A percentile compares a stretch with the other conserved stretches of the same genome.
phyloP scores from a whole-genome alignment of 2,888 invertebrate species.

The Stenichneumon culpator region DNA sequence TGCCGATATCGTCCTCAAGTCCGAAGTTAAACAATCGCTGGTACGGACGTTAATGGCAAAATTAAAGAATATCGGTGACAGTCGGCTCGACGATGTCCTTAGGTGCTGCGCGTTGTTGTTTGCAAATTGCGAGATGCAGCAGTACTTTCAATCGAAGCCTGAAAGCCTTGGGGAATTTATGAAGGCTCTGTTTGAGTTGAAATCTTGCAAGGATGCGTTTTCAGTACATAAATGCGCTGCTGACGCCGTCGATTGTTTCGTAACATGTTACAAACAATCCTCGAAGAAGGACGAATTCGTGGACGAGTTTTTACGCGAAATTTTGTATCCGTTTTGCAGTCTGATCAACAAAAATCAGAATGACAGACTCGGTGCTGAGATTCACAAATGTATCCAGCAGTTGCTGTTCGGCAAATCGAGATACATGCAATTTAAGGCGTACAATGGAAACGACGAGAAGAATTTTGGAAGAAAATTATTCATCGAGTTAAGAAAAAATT shows the following conservation, averaged over 20 bases:
- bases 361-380: conserved; percentile 73
- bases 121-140: conserved; percentile 70
- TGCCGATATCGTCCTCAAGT: conserved; percentile 67
- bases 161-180: conserved; percentile 68
- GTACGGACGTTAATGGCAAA: conserved; percentile 69
- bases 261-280: conserved; percentile 74
- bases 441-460: conserved; percentile 50
- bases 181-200: conserved; percentile 38
- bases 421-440: conserved; percentile 60
- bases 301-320: conserved; percentile 72
- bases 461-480: conserved; percentile 67
- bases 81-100: conserved; percentile 63
- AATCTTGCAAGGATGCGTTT: neutral
- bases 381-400: conserved; percentile 77
- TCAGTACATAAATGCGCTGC: conserved; percentile 56
- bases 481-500: conserved; percentile 67
- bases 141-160: conserved; percentile 73
- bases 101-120: conserved; percentile 73
- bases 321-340: conserved; percentile 77
- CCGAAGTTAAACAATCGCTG: conserved; percentile 72
- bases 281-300: conserved; percentile 70
- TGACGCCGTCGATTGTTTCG: conserved; percentile 62
- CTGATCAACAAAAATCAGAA: conserved; percentile 66
- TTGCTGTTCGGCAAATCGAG: conserved; percentile 75
- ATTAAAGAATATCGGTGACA: conserved; percentile 62